Conservation (phyloP, 2,797 vertebrate species). For the Characodon lateralis region DNA sequence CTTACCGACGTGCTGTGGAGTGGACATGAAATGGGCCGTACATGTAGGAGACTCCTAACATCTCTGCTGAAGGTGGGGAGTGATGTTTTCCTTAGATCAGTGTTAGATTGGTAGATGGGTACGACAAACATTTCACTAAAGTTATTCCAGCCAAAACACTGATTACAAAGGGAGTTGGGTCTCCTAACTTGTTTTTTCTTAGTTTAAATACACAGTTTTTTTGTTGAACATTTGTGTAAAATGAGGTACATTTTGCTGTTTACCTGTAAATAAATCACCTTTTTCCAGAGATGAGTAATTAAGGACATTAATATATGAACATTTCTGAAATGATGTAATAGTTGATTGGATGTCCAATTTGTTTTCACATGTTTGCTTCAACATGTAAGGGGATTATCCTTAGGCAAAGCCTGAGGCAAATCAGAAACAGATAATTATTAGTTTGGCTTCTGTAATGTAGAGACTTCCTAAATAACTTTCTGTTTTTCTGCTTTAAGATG, state of each 20-base stretch:
- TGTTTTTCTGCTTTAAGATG: slow-evolving; percentile 80
- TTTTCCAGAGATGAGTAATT: background rate
- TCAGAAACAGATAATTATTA: background rate
- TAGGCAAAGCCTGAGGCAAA: background rate
- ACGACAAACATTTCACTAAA: too few relatives aligned
- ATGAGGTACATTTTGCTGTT: background rate
- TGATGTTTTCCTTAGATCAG: too few relatives aligned
- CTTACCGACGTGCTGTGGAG: too few relatives aligned
- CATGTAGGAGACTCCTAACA: too few relatives aligned
- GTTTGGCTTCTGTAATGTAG: background rate
- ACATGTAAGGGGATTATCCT: background rate
- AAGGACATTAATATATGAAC: background rate
- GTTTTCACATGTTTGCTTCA: background rate
- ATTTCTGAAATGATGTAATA: background rate
- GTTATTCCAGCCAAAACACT: too few relatives aligned
- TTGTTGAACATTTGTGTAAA: background rate
- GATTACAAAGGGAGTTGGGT: background rate
- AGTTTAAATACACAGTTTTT: background rate
- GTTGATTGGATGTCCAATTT: background rate
- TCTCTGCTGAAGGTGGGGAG: too few relatives aligned
- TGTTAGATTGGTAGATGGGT: too few relatives aligned
- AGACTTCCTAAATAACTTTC: background rate
- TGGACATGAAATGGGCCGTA: too few relatives aligned
- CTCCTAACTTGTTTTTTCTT: background rate
- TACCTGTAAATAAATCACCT: background rate